Base-by-base conservation (phyloP, 2,113 vertebrate species). In the Zeus faber region DNA sequence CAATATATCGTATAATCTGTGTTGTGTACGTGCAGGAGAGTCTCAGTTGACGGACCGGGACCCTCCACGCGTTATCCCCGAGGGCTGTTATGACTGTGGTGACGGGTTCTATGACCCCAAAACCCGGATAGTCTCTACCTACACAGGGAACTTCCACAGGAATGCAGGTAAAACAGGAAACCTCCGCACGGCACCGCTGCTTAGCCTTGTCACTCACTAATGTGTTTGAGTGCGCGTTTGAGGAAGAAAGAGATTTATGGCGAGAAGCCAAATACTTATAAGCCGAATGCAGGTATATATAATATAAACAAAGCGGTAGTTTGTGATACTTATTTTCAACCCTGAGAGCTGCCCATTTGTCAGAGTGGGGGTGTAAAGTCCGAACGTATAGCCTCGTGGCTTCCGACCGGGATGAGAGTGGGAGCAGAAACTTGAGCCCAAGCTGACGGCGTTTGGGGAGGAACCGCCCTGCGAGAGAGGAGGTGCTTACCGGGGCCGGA, bases 71-170 rank as follows among this genome's bases (percentile, higher is more conserved):
- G 57, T 65, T 54, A 92, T 99, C 64, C 94, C 95, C 5, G 47
- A 80, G 18, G 92, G 91, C 20, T 93, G 83, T 64, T 98, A 98
- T 0, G 96, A 99, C 57, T 96, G 93, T 56, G 93, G 91, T 14
- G 94, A 99, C 5, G 95, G 96, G 51, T 98, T 97, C 85, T 98
- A 97, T 65, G 71, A 97, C 58, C 93, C 94, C 0, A 2, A 26
- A n/a, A 91, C 87, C 6, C 89, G 92, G 72, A 65, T 91, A 1
- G 26, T 98, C 62, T 85, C 65, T 43, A 91, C 92, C 74, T 93
- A 95, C 59, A 20, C 65, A 0, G 63, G 63, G 16, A 66, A 55
- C 18, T 97, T 96, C 72, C 88, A 96, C 60, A 91, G 95, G 70
- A 94, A 90, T 1, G 91, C 94, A 83, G 96, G 96, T 99, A 84